These are phyloP conservation scores for Calyptommatus sinebrachiatus DNA, from an alignment of 2,113 vertebrate genomes.

Conservation along the genomic window DNA sequence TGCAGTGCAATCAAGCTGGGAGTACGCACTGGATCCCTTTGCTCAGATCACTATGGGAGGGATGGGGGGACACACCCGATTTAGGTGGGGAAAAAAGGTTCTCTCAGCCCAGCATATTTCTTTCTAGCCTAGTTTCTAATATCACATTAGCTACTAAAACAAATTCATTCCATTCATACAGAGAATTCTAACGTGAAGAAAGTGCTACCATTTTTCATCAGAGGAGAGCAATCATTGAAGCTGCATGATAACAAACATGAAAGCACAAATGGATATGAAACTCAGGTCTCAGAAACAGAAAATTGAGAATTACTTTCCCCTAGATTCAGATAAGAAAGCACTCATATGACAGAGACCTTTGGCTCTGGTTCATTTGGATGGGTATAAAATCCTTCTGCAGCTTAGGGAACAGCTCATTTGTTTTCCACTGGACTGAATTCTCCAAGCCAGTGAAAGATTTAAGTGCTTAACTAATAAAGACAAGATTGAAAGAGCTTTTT, in stretches of 20 bases:
- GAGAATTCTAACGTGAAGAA: not conserved
- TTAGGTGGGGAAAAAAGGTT: no score
- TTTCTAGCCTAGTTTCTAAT: no score
- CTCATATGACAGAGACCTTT: accelerated
- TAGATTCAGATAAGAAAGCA: not conserved
- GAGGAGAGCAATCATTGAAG: not conserved
- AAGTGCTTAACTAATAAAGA: conserved; percentile 1
- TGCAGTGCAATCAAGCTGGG: no score
- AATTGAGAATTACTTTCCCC: conserved; percentile 9
- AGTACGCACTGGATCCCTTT: no score
- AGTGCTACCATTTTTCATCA: not conserved
- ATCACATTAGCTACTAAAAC: no score
- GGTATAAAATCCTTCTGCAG: conserved; percentile 21
- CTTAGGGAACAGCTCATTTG: conserved; percentile 2
- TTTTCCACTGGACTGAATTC: not conserved
- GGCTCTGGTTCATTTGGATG: not conserved
- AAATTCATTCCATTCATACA: no score
- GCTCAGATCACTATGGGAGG: no score
- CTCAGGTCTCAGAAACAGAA: not conserved
- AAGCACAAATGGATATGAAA: not conserved
- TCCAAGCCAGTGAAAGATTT: conserved; percentile 6
- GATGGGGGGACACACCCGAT: no score
- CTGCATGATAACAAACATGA: not conserved
- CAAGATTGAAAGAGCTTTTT: conserved; percentile 6
- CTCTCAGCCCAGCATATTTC: no score